These are phyloP conservation scores for Agrotis exclamationis DNA, from an alignment of 2,888 invertebrate species.

Conservation along the genomic window DNA sequence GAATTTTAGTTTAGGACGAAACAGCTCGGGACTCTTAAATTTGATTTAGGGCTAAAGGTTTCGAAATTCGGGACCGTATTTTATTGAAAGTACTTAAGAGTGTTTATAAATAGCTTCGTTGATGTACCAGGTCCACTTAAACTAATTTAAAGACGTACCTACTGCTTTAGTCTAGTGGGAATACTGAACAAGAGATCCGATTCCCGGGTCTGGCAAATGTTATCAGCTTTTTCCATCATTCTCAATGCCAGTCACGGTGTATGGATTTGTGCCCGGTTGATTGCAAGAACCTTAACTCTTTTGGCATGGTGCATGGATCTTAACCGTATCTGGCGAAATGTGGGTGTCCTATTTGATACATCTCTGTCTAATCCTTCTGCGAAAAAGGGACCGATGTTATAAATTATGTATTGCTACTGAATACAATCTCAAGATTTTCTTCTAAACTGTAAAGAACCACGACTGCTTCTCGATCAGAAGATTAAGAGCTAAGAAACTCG, in stretches of 20 bases:
- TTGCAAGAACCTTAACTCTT: too few relatives aligned
- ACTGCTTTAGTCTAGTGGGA: too few relatives aligned
- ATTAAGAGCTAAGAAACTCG: conserved; percentile 34
- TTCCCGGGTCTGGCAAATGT: too few relatives aligned
- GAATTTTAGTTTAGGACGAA: conserved; percentile 67
- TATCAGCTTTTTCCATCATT: too few relatives aligned
- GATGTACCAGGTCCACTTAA: conserved; percentile 17
- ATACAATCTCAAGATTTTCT: background rate
- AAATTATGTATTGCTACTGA: conserved; percentile 1
- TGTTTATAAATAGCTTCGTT: conserved; percentile 2
- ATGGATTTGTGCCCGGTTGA: too few relatives aligned
- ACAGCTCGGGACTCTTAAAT: conserved; percentile 41
- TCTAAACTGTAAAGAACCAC: conserved; percentile 4
- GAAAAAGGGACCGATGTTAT: too few relatives aligned
- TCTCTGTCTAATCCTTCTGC: too few relatives aligned
- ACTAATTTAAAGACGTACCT: background rate
- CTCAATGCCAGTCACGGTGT: too few relatives aligned
- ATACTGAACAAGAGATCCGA: too few relatives aligned
- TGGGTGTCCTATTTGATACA: too few relatives aligned
- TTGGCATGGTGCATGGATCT: too few relatives aligned
- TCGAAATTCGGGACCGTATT: conserved; percentile 30
- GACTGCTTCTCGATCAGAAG: conserved; percentile 15
- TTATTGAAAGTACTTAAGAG: conserved; percentile 3
- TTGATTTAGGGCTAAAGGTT: conserved; percentile 42
- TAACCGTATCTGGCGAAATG: too few relatives aligned